Base-by-base conservation (phyloP, 2,888 invertebrate species). In the Mesorhabditis belari region DNA sequence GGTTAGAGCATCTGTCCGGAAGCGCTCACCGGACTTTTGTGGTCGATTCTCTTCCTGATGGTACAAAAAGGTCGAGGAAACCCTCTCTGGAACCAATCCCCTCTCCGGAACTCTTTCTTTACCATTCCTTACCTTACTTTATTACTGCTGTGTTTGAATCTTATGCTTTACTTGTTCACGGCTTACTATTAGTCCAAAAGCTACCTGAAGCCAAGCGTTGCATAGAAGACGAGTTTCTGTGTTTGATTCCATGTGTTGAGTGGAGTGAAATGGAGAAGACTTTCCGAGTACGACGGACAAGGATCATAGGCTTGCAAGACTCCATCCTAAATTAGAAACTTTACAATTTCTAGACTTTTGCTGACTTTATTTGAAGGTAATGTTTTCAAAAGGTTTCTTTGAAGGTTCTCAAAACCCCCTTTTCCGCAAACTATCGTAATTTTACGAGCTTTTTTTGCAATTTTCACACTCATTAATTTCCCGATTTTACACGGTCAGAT, bases 11-110 rank as follows among this genome's bases (percentile, higher is more conserved):
- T 55, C 28, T 26, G n/a, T 3, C 29, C 25, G 23, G n/a, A 19
- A 17, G 25, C 12, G 27, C 55, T 49, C 26, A 69, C 74, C 75
- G 3, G 76, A 73, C 57, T 63, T 64, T 21, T 61, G 65, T 3
- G 77, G 77, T 19, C 65, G 49, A 55, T 70, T 63, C 35, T 74
- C 63, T 12, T 56, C 49, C 56, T 73, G 64, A 50, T 67, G 59
- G 57, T 69, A 77, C 19, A n/a, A n/a, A n/a, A n/a, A n/a, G n/a
- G n/a, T n/a, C n/a, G n/a, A n/a, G n/a, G n/a, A n/a, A n/a, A n/a
- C n/a, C n/a, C n/a, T n/a, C n/a, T n/a, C n/a, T n/a, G n/a, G n/a
- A n/a, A n/a, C n/a, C n/a, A n/a, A n/a, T n/a, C n/a, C n/a, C n/a
- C n/a, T n/a, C n/a, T n/a, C n/a, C n/a, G n/a, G n/a, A n/a, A n/a